These are phyloP conservation scores for Andrena camellia DNA, from an alignment of 2,888 invertebrate genomes.

Conservation along the genomic window DNA sequence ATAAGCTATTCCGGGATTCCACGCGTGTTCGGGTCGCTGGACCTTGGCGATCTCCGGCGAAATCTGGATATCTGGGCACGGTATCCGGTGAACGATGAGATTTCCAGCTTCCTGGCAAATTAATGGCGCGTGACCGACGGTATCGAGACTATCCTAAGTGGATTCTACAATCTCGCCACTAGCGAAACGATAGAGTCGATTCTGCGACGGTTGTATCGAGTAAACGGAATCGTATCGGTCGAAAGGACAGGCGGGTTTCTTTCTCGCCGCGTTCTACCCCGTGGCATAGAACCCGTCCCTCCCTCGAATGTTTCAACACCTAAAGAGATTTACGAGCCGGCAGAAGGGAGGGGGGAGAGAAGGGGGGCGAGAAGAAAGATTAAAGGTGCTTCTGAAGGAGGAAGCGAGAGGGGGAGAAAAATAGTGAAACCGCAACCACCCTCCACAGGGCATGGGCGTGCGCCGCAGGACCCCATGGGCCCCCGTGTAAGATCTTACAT, in stretches of 20 bases:
- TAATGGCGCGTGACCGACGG: no score
- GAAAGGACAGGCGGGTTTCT: not conserved
- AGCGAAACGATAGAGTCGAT: not conserved
- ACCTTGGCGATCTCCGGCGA: slow-evolving; percentile 9
- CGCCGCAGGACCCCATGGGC: slow-evolving; percentile 77
- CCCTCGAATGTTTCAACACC: slow-evolving; percentile 74
- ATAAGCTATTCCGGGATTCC: slow-evolving; percentile 9
- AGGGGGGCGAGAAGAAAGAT: slow-evolving; percentile 40
- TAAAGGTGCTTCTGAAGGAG: slow-evolving; percentile 47
- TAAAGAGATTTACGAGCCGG: slow-evolving; percentile 79
- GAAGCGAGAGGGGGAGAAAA: slow-evolving; percentile 65
- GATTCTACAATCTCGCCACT: not conserved
- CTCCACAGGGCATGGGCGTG: slow-evolving; percentile 81
- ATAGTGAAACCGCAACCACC: slow-evolving; percentile 81
- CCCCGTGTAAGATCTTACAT: slow-evolving; percentile 82
- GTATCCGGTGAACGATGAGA: no score
- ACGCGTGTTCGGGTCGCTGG: not conserved
- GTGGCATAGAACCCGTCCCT: slow-evolving; percentile 44
- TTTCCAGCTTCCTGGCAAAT: no score
- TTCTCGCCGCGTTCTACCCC: slow-evolving; percentile 35
- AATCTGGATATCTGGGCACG: slow-evolving; percentile 6
- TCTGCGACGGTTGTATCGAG: not conserved
- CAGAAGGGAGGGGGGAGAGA: slow-evolving; percentile 41
- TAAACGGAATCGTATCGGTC: slow-evolving; percentile 25
- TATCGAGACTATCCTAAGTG: no score